Percentiles rank a stretch among this genome's conserved stretches.
Evolutionary conservation across 2,113 vertebrate species (phyloP).

Genomic region (Scophthalmus maximus): DNA sequence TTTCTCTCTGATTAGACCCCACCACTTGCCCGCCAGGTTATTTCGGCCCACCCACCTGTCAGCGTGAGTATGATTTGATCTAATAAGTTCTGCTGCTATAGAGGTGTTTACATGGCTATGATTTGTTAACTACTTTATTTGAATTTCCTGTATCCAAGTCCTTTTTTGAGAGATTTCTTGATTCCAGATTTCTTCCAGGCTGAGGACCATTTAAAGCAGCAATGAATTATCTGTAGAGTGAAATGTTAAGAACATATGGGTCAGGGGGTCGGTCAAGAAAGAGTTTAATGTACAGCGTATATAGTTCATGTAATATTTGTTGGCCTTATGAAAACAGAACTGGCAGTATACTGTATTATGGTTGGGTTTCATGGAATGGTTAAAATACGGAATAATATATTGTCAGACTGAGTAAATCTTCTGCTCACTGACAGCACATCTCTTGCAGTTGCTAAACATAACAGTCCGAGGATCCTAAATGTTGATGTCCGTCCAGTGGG

Average conservation of each 20-base stretch:
- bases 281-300: not conserved
- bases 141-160: conserved; percentile 1
- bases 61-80: conserved; percentile 73
- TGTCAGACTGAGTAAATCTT: not conserved
- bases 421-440: not conserved
- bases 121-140: conserved; percentile 28
- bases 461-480: not conserved
- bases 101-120: conserved; percentile 15
- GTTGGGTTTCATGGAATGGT: conserved; percentile 9
- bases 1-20: conserved; percentile 51
- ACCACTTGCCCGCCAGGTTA: conserved; percentile 78
- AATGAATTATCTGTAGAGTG: conserved; percentile 25
- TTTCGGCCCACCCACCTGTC: conserved; percentile 81
- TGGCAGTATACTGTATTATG: not conserved
- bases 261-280: not conserved
- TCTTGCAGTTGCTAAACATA: conserved; percentile 9
- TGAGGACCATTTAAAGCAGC: conserved; percentile 10
- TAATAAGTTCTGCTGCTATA: conserved; percentile 13
- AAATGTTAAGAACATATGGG: conserved; percentile 25
- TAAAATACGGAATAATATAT: conserved; percentile 1
- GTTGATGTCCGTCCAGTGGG: conserved; percentile 13
- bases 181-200: too few species aligned
- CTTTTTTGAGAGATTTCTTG: too few species aligned
- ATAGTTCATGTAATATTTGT: conserved; percentile 30
- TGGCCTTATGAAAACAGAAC: conserved; percentile 10